A percentile compares a stretch with the other conserved stretches of the same genome.
Conservation (phyloP, 2,113 vertebrate species). For the Benitochromis conjunctus region DNA sequence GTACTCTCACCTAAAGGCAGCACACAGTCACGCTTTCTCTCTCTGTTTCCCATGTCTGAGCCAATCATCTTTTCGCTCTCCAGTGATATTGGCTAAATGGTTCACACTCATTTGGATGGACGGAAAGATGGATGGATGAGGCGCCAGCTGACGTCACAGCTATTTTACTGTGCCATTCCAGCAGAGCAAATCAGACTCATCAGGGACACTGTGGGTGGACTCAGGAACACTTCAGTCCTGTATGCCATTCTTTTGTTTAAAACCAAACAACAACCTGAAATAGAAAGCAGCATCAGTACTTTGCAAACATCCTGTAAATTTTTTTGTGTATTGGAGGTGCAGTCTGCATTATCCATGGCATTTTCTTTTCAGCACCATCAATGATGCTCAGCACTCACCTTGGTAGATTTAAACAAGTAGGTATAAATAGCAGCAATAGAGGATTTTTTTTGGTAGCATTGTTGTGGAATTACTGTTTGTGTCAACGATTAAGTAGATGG, state of each 20-base stretch:
- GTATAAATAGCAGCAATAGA: neutral
- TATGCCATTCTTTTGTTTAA: constrained; percentile 20
- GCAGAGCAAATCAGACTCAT: constrained; percentile 14
- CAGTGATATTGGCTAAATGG: neutral
- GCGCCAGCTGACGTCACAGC: neutral
- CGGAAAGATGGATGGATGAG: neutral
- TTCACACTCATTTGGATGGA: constrained; percentile 12
- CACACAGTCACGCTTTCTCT: neutral
- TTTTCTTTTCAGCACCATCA: neutral
- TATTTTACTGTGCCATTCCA: constrained; percentile 26
- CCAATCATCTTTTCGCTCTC: constrained; percentile 1
- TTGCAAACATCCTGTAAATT: neutral
- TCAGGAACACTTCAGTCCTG: constrained; percentile 33
- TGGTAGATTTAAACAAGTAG: neutral
- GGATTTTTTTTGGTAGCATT: neutral
- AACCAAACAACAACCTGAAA: neutral
- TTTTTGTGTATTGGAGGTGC: neutral
- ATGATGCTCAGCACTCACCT: neutral
- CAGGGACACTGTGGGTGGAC: constrained; percentile 42
- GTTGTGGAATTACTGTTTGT: constrained; percentile 14
- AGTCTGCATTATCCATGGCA: neutral
- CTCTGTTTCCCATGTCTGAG: neutral
- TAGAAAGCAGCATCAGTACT: neutral
- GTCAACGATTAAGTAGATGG: neutral
- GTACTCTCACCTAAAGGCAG: neutral